A percentile compares a stretch with the other conserved stretches of the same genome.
phyloP scores from a whole-genome alignment of 2,113 vertebrate genomes.

The Aplodontia rufa region DNA sequence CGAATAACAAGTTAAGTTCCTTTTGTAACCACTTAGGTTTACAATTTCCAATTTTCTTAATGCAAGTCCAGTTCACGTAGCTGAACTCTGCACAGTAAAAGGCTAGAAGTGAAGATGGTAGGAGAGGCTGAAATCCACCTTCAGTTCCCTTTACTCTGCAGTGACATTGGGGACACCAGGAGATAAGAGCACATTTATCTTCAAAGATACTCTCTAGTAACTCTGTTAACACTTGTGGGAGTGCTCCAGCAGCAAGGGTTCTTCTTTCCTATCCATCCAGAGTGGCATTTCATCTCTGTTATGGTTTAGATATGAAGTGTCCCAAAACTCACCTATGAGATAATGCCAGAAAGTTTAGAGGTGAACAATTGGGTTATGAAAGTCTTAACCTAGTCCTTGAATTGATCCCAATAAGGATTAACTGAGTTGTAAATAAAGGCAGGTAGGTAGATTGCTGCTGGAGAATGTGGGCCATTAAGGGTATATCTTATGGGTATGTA shows the following conservation, averaged over 20 bases:
- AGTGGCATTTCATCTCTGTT: background rate
- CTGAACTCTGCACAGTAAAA: background rate
- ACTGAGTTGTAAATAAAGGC: too few species aligned
- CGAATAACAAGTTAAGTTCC: background rate
- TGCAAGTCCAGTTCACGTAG: background rate
- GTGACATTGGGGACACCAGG: background rate
- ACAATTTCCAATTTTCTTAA: background rate
- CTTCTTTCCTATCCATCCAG: background rate
- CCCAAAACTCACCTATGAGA: too few species aligned
- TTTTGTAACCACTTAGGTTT: too few species aligned
- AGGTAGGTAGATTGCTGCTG: too few species aligned
- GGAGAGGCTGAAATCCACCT: background rate
- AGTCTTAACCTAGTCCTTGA: too few species aligned
- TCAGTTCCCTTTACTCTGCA: background rate
- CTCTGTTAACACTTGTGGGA: background rate
- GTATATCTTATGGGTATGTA: too few species aligned
- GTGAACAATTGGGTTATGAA: too few species aligned
- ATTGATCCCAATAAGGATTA: too few species aligned
- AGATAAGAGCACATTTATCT: background rate
- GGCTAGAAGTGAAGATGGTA: background rate
- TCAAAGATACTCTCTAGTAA: background rate
- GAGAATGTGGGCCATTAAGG: too few species aligned
- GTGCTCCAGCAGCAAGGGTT: fast-evolving
- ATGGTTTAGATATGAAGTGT: too few species aligned
- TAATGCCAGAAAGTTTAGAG: too few species aligned